Conservation (phyloP, 2,888 invertebrate species). For the Archaeoteleia sp. region DNA sequence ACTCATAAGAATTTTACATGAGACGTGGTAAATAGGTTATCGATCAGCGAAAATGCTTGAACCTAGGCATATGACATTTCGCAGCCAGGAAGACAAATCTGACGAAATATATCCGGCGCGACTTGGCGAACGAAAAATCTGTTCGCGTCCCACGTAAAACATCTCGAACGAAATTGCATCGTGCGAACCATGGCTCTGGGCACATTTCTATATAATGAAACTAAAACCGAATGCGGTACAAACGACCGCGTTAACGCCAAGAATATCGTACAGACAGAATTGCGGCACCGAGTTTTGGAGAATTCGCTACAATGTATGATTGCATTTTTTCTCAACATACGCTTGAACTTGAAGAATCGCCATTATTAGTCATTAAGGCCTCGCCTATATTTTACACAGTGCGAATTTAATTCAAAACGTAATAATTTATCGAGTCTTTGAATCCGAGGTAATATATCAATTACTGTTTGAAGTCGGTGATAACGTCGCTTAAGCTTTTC, state of each 20-base stretch:
- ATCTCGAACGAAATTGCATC: conserved; percentile 1
- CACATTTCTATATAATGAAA: not conserved
- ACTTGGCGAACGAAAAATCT: not conserved
- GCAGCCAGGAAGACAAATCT: conserved; percentile 21
- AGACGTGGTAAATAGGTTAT: conserved; percentile 41
- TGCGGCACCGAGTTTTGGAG: no score
- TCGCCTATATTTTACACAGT: no score
- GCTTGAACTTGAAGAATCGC: no score
- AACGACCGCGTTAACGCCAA: not conserved
- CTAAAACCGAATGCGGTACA: not conserved
- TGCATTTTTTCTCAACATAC: no score
- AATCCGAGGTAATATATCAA: no score
- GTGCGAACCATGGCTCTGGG: not conserved
- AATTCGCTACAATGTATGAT: no score
- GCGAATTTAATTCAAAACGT: no score
- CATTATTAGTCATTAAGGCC: no score
- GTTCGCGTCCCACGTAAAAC: not conserved
- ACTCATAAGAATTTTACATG: conserved; percentile 35
- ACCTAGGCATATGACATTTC: conserved; percentile 16
- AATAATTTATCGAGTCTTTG: no score
- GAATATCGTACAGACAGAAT: no score
- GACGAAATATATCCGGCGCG: conserved; percentile 2
- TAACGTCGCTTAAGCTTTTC: no score
- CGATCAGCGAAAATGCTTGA: conserved; percentile 27
- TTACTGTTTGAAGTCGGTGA: no score